These are phyloP conservation scores for Grallaria varia DNA, from an alignment of 2,113 vertebrate genomes.

Conservation along the genomic window DNA sequence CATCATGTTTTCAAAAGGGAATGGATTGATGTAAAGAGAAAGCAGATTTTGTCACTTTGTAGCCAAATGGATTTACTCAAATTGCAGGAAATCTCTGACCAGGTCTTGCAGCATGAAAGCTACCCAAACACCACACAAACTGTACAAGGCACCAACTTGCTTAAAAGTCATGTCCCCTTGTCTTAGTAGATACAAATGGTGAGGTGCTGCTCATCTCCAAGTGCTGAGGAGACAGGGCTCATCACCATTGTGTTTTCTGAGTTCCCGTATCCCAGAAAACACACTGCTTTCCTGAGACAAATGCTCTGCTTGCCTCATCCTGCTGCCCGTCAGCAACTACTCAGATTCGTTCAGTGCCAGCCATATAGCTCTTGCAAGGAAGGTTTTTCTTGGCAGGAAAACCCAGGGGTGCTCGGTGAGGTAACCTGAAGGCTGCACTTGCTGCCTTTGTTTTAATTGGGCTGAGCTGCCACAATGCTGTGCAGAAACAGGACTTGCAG, in stretches of 20 bases:
- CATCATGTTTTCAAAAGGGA: not conserved
- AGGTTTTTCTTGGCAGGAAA: not conserved
- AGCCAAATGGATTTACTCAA: not conserved
- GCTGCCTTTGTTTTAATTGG: not conserved
- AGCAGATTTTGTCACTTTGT: not conserved
- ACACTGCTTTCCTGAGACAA: not conserved
- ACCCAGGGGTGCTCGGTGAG: fast-evolving
- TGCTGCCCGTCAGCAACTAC: not conserved
- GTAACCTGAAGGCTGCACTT: not conserved
- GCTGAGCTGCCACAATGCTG: fast-evolving
- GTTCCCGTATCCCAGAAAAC: fast-evolving
- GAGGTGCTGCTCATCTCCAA: not conserved
- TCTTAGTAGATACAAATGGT: not conserved
- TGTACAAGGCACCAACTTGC: not conserved
- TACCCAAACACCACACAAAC: not conserved
- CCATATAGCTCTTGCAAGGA: fast-evolving
- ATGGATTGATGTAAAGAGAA: not conserved
- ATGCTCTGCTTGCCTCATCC: fast-evolving
- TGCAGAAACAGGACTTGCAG: not conserved
- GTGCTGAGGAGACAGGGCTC: not conserved
- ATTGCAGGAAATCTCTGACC: not conserved
- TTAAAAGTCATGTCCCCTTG: not conserved
- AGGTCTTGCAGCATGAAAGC: not conserved
- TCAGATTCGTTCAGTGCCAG: not conserved
- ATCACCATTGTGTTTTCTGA: not conserved